These are phyloP conservation scores for Phortica magna DNA, from an alignment of 2,888 invertebrate genomes.

Conservation along the genomic window DNA sequence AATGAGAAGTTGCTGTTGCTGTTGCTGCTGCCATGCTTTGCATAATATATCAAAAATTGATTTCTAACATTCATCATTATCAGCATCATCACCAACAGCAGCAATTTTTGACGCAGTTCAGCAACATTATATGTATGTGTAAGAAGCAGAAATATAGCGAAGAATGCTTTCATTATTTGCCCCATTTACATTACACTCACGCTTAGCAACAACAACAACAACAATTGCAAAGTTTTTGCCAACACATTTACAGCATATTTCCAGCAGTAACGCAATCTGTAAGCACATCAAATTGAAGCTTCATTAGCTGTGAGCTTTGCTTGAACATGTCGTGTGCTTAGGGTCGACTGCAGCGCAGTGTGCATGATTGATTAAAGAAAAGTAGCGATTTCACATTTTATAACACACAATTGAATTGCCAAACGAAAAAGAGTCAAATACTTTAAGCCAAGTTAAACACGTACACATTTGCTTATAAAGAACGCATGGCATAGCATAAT, in stretches of 20 bases:
- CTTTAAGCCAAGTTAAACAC: no score
- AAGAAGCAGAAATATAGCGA: not conserved
- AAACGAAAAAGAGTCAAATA: no score
- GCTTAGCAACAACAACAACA: not conserved
- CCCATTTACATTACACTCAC: not conserved
- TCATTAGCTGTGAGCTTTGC: slow-evolving; percentile 57
- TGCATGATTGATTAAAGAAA: not conserved
- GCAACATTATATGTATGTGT: not conserved
- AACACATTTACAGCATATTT: not conserved
- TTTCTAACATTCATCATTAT: slow-evolving; percentile 73
- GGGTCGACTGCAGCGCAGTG: not conserved
- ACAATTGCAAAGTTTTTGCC: not conserved
- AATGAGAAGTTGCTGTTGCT: slow-evolving; percentile 14
- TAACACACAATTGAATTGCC: no score
- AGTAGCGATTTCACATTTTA: not conserved
- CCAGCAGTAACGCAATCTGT: slow-evolving; percentile 25
- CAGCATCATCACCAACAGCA: slow-evolving; percentile 52
- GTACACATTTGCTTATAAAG: no score
- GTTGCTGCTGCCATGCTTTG: not conserved
- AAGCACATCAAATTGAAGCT: slow-evolving; percentile 65
- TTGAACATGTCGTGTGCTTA: not conserved
- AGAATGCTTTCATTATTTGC: not conserved
- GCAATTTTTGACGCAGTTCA: slow-evolving; percentile 12
- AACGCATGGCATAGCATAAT: no score
- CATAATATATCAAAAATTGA: slow-evolving; percentile 73